Base-by-base conservation (phyloP, 2,797 vertebrate species). In the Muscicapa comitata region DNA sequence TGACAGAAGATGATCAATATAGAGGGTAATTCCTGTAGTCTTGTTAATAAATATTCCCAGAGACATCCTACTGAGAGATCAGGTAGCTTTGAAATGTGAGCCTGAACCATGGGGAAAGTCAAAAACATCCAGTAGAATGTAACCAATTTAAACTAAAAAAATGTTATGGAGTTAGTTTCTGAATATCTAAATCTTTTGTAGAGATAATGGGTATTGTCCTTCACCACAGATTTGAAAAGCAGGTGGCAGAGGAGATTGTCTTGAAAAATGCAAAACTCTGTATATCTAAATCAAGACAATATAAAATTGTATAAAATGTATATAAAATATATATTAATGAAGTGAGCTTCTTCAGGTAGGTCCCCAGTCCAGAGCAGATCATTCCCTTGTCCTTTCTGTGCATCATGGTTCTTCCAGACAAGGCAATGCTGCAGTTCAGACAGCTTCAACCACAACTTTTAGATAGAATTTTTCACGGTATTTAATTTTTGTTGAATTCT, bases 21-120 rank as follows among this genome's bases (percentile, higher is more conserved):
- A 76, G 83, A 93, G 17, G 37, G 59, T 76, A 70, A 79, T 93
- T 96, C 89, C 89, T 91, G 45, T 70, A 81, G 83, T 40, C 84
- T 80, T 74, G 71, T 92, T 93, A 84, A 96, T 94, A 96, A 95
- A 95, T 94, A 94, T 92, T 95, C 85, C 59, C 92, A 66, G 77
- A 86, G 61, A 42, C 57, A 66, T 79, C 87, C 80, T 85, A 50
- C 78, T 89, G 82, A 66, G 73, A 85, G 40, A 96, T 85, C 86
- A 67, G 67, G 74, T 74, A 83, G 75, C 84, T 86, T 26, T 72
- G 79, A 66, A 57, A 85, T 48, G 28, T 88, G 58, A 91, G 37
- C 68, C 66, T 93, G 70, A 95, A 68, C 70, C 58, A 16, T 48
- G 61, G 79, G 61, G 40, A 71, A 73, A 92, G 82, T 83, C 17